phyloP scores from a whole-genome alignment of 1,140 invertebrate species.

The Caenorhabditis inopinata region DNA sequence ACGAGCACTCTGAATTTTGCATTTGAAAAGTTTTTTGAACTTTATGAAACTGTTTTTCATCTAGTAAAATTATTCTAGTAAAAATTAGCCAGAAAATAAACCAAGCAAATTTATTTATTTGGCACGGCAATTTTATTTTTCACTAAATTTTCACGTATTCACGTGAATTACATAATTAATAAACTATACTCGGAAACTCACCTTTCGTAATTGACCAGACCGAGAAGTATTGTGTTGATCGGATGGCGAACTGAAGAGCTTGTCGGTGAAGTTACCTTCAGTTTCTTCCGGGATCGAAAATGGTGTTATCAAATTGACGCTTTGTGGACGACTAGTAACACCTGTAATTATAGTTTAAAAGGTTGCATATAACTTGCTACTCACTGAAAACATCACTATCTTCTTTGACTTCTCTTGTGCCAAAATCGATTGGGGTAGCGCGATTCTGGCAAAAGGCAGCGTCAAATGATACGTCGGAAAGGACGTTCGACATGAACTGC shows the following conservation, averaged over 20 bases:
- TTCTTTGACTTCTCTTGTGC: background rate
- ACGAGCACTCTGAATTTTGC: background rate
- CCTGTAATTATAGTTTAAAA: background rate
- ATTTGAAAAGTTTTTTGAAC: background rate
- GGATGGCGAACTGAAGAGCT: no score
- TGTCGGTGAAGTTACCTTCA: background rate
- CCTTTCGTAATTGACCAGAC: no score
- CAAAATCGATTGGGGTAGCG: background rate
- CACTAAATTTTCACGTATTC: background rate
- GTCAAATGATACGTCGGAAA: background rate
- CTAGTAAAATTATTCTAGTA: background rate
- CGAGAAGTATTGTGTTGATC: no score
- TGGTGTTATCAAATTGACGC: background rate
- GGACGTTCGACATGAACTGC: background rate
- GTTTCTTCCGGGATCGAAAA: background rate
- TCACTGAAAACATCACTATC: background rate
- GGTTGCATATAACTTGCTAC: background rate
- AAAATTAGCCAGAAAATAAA: no score
- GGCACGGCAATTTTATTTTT: background rate
- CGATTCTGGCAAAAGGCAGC: background rate
- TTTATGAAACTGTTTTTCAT: background rate
- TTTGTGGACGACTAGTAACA: background rate
- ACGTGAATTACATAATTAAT: no score
- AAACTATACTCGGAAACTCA: no score
- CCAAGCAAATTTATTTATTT: no score